These are phyloP conservation scores for Augochlora pura DNA, from an alignment of 1,140 invertebrate species.

Conservation along the genomic window DNA sequence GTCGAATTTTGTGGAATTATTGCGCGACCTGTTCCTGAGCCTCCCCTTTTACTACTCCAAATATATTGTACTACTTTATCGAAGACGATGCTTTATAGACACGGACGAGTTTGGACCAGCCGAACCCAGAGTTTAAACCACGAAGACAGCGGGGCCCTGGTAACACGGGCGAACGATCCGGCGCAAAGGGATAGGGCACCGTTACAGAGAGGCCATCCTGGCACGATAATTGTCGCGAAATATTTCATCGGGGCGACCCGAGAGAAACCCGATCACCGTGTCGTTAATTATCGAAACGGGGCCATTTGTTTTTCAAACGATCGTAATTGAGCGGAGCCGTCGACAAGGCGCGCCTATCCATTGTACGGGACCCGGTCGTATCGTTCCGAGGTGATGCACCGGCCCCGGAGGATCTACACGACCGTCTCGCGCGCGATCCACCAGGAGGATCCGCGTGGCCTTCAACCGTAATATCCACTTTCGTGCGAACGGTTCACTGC, in stretches of 20 bases:
- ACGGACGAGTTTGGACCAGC: no score
- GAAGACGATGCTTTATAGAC: no score
- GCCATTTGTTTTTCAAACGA: conserved; percentile 53
- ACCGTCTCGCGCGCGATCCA: neutral
- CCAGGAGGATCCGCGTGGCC: neutral
- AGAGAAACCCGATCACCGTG: conserved; percentile 38
- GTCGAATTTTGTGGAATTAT: no score
- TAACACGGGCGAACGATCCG: neutral
- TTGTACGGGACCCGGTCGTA: conserved; percentile 45
- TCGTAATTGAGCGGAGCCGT: conserved; percentile 51
- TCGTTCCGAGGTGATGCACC: conserved; percentile 51
- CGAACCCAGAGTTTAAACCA: no score
- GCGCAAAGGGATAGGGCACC: neutral
- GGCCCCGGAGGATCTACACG: conserved; percentile 1
- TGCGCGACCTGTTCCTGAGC: no score
- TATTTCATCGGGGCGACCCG: conserved; percentile 27
- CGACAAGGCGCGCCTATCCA: conserved; percentile 52
- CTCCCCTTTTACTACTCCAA: no score
- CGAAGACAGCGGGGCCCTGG: no score
- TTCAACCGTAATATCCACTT: conserved; percentile 24
- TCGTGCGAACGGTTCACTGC: neutral
- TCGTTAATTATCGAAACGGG: conserved; percentile 49
- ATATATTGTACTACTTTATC: no score
- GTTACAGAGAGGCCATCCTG: neutral
- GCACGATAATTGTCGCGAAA: conserved; percentile 24